Conservation (phyloP, 2,113 vertebrate species). For the Epinephelus fuscoguttatus region DNA sequence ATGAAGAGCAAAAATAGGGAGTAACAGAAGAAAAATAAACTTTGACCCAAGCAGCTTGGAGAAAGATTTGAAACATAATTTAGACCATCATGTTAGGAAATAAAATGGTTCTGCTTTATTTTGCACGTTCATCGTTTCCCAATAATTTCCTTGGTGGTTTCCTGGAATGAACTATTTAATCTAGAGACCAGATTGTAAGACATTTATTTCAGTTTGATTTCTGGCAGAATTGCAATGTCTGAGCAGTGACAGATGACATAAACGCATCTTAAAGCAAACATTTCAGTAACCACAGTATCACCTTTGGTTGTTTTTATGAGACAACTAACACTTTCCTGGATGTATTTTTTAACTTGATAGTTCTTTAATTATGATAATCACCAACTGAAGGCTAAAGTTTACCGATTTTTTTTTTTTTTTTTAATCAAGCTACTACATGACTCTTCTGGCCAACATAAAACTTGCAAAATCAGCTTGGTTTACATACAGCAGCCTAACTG, state of each 20-base stretch:
- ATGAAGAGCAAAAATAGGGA: neutral
- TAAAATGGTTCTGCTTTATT: neutral
- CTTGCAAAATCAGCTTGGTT: neutral
- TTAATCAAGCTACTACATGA: neutral
- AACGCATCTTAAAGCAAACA: neutral
- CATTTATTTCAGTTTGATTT: neutral
- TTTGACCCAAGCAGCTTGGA: neutral
- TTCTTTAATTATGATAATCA: neutral
- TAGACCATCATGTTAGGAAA: neutral
- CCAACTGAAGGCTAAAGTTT: neutral
- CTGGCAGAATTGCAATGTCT: neutral
- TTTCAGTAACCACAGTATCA: neutral
- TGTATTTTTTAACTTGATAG: neutral
- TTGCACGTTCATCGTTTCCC: neutral
- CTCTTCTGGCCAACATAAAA: neutral
- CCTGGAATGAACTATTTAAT: neutral
- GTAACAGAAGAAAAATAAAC: neutral
- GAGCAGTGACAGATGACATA: neutral
- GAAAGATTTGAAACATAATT: neutral
- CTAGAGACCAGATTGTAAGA: neutral
- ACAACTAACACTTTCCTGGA: no score
- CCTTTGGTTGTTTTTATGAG: no score
- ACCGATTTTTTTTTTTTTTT: neutral
- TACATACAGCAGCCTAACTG: slow-evolving; percentile 3
- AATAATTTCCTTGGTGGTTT: neutral